phyloP scores from a whole-genome alignment of 2,888 invertebrate species.

The Teleiodes luculella region DNA sequence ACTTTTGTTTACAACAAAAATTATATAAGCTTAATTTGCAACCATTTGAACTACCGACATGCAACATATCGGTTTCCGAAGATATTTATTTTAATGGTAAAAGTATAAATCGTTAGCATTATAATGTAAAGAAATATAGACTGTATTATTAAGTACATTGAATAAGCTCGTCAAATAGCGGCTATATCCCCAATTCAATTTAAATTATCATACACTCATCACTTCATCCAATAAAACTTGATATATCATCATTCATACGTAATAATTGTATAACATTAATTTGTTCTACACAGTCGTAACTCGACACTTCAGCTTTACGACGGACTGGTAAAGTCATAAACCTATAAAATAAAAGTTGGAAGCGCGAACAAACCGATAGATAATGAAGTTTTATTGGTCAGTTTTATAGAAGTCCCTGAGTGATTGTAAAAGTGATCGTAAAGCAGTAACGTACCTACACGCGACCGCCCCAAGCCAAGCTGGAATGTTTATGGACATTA shows the following conservation, averaged over 20 bases:
- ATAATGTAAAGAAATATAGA: too few species aligned
- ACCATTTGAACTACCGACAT: too few species aligned
- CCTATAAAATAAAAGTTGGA: conserved; percentile 75
- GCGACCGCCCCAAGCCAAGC: conserved; percentile 32
- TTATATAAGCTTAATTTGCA: too few species aligned
- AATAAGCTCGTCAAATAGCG: not conserved
- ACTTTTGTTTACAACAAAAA: too few species aligned
- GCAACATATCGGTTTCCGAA: too few species aligned
- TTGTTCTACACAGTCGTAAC: conserved; percentile 15
- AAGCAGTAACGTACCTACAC: conserved; percentile 40
- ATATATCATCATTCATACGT: conserved; percentile 13
- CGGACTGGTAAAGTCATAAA: conserved; percentile 50
- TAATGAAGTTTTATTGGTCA: conserved; percentile 80
- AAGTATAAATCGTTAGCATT: too few species aligned
- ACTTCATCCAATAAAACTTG: conserved; percentile 13
- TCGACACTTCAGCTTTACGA: conserved; percentile 52
- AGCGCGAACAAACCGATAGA: conserved; percentile 73
- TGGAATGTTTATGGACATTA: too few species aligned
- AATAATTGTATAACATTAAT: conserved; percentile 17
- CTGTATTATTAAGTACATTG: too few species aligned
- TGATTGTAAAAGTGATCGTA: conserved; percentile 54
- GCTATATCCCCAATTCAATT: conserved; percentile 5
- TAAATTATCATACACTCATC: conserved; percentile 9
- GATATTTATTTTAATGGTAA: too few species aligned
- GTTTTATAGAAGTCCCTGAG: conserved; percentile 70